Conservation (phyloP, 2,797 vertebrate species). For the Labroides dimidiatus region DNA sequence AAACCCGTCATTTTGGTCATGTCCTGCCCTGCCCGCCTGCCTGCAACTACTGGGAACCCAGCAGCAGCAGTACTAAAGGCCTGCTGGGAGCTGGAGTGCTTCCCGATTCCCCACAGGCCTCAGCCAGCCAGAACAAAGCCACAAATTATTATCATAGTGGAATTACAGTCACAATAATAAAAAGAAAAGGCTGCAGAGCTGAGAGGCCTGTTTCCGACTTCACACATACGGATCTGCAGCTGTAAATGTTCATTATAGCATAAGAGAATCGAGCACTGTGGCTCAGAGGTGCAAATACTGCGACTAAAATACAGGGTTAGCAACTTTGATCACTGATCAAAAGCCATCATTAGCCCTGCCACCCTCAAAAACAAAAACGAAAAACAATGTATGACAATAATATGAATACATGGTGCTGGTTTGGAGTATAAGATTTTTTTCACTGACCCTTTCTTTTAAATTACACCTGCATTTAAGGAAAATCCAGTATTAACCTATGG, state of each 20-base stretch:
- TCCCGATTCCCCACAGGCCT: conserved; percentile 69
- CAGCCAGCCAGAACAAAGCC: conserved; percentile 72
- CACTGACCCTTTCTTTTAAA: no score
- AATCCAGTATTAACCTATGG: no score
- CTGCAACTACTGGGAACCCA: conserved; percentile 60
- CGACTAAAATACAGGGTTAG: background rate
- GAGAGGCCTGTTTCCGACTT: conserved; percentile 35
- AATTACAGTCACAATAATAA: conserved; percentile 60
- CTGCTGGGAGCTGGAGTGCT: conserved; percentile 62
- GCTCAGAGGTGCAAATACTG: background rate
- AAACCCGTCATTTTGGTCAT: conserved; percentile 82
- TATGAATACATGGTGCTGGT: no score
- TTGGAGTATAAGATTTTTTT: no score
- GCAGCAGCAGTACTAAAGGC: conserved; percentile 41
- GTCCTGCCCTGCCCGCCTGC: conserved; percentile 59
- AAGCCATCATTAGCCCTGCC: no score
- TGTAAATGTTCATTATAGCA: conserved; percentile 48
- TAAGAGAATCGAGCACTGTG: conserved; percentile 17
- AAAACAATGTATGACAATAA: no score
- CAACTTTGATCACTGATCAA: no score
- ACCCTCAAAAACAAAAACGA: no score
- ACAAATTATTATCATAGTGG: conserved; percentile 78
- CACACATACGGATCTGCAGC: conserved; percentile 31
- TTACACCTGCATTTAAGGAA: no score
- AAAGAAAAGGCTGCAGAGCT: conserved; percentile 10